phyloP scores from a whole-genome alignment of 2,888 invertebrate species.

The Leptinotarsa rubiginosa region DNA sequence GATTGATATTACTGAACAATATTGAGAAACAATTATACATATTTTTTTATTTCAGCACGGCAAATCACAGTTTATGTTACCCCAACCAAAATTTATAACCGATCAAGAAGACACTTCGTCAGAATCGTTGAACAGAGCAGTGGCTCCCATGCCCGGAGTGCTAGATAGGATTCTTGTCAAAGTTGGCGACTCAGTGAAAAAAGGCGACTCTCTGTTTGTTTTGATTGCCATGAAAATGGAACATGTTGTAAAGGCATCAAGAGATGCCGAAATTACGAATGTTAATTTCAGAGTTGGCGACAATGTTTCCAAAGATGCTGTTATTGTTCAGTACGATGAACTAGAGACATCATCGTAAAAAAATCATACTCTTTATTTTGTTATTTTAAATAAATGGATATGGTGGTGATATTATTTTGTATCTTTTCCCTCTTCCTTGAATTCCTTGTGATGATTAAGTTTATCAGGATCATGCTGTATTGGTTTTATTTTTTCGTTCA shows the following conservation, averaged over 20 bases:
- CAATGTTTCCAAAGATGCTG: constrained; percentile 82
- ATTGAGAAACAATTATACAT: too few relatives aligned
- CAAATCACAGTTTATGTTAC: constrained; percentile 74
- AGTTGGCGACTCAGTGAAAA: constrained; percentile 83
- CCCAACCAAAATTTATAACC: constrained; percentile 72
- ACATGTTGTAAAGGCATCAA: constrained; percentile 88
- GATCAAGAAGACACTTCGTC: constrained; percentile 61
- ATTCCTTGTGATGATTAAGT: too few relatives aligned
- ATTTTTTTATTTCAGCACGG: constrained; percentile 70
- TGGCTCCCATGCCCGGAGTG: constrained; percentile 96
- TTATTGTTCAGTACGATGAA: constrained; percentile 71
- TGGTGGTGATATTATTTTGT: neutral
- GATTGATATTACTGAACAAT: too few relatives aligned
- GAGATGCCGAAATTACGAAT: constrained; percentile 80
- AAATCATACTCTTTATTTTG: neutral
- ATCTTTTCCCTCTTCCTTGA: neutral
- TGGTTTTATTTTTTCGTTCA: too few relatives aligned
- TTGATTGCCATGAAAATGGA: constrained; percentile 99
- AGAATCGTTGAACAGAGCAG: constrained; percentile 70
- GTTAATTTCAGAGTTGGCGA: constrained; percentile 82
- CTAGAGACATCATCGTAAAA: neutral
- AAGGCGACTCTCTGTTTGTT: constrained; percentile 91
- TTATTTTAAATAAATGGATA: neutral
- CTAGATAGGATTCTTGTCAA: constrained; percentile 90
- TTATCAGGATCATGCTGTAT: too few relatives aligned